Evolutionary conservation across 2,113 vertebrate genomes (phyloP).

Genomic region (Pica pica): DNA sequence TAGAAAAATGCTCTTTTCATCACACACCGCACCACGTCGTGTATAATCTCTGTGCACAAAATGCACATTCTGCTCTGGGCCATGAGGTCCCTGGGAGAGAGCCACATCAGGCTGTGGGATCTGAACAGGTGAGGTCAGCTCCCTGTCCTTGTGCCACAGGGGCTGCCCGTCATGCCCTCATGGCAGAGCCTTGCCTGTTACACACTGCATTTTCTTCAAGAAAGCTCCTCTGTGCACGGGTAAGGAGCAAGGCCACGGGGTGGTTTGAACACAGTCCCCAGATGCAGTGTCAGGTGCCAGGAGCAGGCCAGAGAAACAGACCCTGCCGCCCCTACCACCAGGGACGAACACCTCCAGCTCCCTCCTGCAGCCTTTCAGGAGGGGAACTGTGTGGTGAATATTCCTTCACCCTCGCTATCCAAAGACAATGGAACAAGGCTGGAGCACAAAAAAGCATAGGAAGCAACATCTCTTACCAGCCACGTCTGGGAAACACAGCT

Average conservation of each 20-base stretch:
- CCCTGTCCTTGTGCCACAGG: accelerated
- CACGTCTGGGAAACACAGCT: neutral
- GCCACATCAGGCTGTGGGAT: neutral
- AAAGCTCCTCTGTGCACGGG: neutral
- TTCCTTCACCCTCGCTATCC: neutral
- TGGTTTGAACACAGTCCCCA: neutral
- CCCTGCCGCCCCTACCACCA: neutral
- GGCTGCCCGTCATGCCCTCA: accelerated
- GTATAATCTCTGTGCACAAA: neutral
- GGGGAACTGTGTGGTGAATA: neutral
- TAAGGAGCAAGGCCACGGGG: neutral
- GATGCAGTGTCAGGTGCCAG: neutral
- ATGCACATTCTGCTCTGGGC: neutral
- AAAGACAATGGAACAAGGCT: neutral
- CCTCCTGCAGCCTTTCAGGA: neutral
- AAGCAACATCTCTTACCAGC: neutral
- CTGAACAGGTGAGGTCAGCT: neutral
- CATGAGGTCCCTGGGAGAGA: neutral
- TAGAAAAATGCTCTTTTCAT: neutral
- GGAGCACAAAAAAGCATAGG: neutral
- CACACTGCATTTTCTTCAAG: accelerated
- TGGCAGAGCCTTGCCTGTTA: neutral
- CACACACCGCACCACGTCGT: accelerated
- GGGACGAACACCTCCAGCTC: neutral
- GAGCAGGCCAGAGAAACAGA: neutral